Percentiles rank a stretch among this genome's conserved stretches.
These are phyloP conservation scores for Micrasema minimum DNA, from an alignment of 1,140 invertebrate species.

Conservation along the genomic window DNA sequence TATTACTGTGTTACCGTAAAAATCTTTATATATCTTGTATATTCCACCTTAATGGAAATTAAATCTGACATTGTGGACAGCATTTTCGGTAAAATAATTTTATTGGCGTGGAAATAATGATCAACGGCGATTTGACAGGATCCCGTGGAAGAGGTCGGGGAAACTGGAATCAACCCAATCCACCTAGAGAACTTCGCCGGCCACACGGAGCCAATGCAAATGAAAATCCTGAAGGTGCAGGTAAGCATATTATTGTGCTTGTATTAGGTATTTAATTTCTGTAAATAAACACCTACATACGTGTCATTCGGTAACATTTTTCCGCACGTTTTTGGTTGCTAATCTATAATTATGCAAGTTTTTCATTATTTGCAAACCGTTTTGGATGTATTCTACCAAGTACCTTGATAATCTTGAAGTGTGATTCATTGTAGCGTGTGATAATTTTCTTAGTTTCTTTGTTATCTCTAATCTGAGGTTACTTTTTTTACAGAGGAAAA, in stretches of 20 bases:
- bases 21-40: conserved; percentile 5
- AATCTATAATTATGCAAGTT: neutral
- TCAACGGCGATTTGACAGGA: conserved; percentile 46
- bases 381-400: too few relatives aligned
- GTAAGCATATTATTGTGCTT: conserved; percentile 9
- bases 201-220: conserved; percentile 24
- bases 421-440: too few relatives aligned
- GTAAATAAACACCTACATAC: conserved; percentile 14
- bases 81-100: conserved; percentile 36
- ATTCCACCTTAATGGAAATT: conserved; percentile 42
- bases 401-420: too few relatives aligned
- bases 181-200: conserved; percentile 37
- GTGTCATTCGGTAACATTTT: conserved; percentile 33
- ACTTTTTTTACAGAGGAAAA: conserved; percentile 42
- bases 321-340: conserved; percentile 10
- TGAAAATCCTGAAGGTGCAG: conserved; percentile 8
- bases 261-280: neutral
- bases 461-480: too few relatives aligned
- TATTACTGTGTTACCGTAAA: conserved; percentile 10
- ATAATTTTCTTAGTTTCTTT: too few relatives aligned
- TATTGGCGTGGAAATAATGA: conserved; percentile 36
- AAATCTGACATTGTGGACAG: conserved; percentile 7
- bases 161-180: conserved; percentile 36
- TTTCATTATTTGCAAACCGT: too few relatives aligned
- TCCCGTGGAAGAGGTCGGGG: conserved; percentile 41